phyloP scores from a whole-genome alignment of 2,888 invertebrate genomes.

The Drosophila mimica region DNA sequence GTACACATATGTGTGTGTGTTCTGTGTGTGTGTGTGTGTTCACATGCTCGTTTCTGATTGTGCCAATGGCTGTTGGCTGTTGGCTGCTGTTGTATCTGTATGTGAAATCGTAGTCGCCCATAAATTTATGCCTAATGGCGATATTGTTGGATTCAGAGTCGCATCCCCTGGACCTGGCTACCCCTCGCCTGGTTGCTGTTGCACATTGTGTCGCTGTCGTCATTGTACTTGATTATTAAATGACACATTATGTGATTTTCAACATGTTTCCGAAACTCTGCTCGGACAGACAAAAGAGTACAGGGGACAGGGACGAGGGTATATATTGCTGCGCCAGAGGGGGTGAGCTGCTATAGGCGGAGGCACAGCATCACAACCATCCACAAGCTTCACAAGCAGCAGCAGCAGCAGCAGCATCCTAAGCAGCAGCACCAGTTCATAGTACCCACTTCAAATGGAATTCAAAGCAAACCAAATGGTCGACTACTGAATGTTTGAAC shows the following conservation, averaged over 20 bases:
- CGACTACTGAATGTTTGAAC: slow-evolving; percentile 33
- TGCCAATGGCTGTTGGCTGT: slow-evolving; percentile 73
- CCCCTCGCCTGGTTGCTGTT: slow-evolving; percentile 26
- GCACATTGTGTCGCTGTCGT: slow-evolving; percentile 66
- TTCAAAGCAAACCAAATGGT: slow-evolving; percentile 70
- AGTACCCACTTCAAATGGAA: slow-evolving; percentile 68
- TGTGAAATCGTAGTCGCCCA: slow-evolving; percentile 52
- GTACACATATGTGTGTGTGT: background rate
- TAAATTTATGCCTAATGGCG: slow-evolving; percentile 79
- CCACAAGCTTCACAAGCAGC: background rate
- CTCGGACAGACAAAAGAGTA: slow-evolving; percentile 25
- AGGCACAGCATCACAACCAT: slow-evolving; percentile 35
- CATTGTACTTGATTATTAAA: slow-evolving; percentile 83
- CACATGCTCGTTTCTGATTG: slow-evolving; percentile 39
- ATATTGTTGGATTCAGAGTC: slow-evolving; percentile 68
- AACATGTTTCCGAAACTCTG: slow-evolving; percentile 64
- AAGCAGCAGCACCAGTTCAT: slow-evolving; percentile 26
- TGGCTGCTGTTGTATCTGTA: slow-evolving; percentile 2
- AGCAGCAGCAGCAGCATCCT: slow-evolving; percentile 9
- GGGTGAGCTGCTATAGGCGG: slow-evolving; percentile 6
- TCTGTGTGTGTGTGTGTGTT: background rate
- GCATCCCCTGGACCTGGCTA: slow-evolving; percentile 6
- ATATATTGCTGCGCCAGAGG: slow-evolving; percentile 4
- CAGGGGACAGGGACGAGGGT: background rate
- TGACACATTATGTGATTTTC: slow-evolving; percentile 84